Percentiles rank a stretch among this genome's conserved stretches.
These are phyloP conservation scores for Rafetus swinhoei DNA, from an alignment of 2,113 vertebrate species.

Conservation along the genomic window DNA sequence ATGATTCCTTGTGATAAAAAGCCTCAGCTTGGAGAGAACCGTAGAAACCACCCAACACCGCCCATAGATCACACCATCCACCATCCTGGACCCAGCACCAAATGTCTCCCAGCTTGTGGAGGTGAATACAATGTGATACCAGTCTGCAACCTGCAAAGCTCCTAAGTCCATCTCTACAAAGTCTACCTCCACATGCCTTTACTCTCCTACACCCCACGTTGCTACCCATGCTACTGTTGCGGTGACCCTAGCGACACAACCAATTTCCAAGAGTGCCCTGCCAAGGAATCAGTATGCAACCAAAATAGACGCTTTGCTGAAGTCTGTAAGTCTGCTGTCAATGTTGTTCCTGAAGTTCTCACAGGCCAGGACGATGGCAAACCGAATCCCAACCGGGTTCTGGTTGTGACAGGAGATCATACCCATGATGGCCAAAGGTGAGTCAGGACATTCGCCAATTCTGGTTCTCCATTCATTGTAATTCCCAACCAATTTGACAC, in stretches of 20 bases:
- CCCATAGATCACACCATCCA: no score
- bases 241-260: no score
- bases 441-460: no score
- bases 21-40: neutral
- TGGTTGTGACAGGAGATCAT: no score
- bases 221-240: no score
- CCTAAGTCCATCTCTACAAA: neutral
- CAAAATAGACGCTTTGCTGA: neutral
- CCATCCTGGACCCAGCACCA: no score
- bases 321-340: neutral
- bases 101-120: neutral
- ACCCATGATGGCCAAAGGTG: no score
- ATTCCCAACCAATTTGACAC: no score
- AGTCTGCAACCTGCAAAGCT: neutral
- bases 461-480: no score
- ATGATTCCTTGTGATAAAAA: neutral
- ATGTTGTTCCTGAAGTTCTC: neutral
- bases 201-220: no score
- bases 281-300: neutral
- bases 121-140: neutral
- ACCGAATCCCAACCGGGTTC: neutral
- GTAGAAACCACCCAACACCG: neutral
- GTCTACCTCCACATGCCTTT: neutral
- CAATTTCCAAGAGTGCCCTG: neutral
- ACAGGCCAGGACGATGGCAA: no score